Evolutionary conservation across 2,113 vertebrate species (phyloP).

Genomic region (Entelurus aequoreus): DNA sequence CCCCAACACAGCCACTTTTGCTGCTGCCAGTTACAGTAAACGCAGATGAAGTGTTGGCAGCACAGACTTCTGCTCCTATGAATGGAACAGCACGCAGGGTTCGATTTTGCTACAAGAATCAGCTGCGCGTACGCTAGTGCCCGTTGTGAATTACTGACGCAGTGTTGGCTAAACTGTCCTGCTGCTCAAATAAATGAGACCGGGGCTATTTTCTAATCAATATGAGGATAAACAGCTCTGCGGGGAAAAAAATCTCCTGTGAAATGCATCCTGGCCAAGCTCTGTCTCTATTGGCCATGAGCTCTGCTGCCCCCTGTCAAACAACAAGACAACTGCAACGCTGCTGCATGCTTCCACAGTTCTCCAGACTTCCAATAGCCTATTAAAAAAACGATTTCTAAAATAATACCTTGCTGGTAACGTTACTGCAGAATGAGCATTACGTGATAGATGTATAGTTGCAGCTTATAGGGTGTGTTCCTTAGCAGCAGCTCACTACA

Average conservation of each 20-base stretch:
- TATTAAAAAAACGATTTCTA: too few species aligned
- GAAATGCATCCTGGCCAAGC: background rate
- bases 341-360: background rate
- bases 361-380: too few species aligned
- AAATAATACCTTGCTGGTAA: background rate
- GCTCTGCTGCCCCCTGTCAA: constrained; percentile 57
- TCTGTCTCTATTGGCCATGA: background rate
- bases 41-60: constrained; percentile 13
- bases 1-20: constrained; percentile 50
- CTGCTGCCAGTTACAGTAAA: constrained; percentile 53
- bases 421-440: background rate
- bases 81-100: constrained; percentile 18
- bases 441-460: background rate
- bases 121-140: background rate
- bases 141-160: background rate
- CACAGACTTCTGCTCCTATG: constrained; percentile 16
- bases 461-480: constrained; percentile 4
- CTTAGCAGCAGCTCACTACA: constrained; percentile 19
- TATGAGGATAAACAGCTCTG: constrained; percentile 9
- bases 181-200: background rate
- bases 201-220: constrained; percentile 19
- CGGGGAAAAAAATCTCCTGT: constrained; percentile 2
- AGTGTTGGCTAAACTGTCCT: constrained; percentile 7
- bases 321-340: constrained; percentile 9
- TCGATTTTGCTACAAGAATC: constrained; percentile 6